phyloP scores from a whole-genome alignment of 2,113 vertebrate species.

The Gallinago undulata region DNA sequence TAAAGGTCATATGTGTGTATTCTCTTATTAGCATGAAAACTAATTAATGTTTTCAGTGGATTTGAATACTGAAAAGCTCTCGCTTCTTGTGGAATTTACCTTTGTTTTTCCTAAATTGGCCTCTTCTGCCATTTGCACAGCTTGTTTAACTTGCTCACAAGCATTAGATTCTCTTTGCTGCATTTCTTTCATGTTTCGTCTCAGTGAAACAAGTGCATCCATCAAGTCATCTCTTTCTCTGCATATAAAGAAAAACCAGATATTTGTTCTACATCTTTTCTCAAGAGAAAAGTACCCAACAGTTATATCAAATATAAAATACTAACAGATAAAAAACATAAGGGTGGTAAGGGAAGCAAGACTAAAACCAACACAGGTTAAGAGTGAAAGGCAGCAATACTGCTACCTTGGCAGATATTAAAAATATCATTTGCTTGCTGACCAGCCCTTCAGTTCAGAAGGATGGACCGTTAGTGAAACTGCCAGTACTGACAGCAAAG shows the following conservation, averaged over 20 bases:
- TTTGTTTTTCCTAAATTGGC: constrained; percentile 87
- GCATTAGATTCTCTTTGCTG: constrained; percentile 85
- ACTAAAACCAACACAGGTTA: not conserved
- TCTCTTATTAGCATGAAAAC: not conserved
- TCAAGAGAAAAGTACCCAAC: not conserved
- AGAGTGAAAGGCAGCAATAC: not conserved
- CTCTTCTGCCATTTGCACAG: constrained; percentile 88
- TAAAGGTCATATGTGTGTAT: not conserved
- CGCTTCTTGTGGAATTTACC: constrained; percentile 54
- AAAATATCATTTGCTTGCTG: not conserved
- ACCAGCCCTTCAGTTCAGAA: not conserved
- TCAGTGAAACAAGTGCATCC: constrained; percentile 76
- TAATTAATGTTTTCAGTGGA: not conserved
- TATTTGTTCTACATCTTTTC: not conserved
- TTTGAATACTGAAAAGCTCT: not conserved
- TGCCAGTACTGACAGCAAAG: not conserved
- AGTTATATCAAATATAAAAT: not conserved
- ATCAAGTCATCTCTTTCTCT: constrained; percentile 93
- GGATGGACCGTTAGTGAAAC: not conserved
- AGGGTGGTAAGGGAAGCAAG: not conserved
- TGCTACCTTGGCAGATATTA: not conserved
- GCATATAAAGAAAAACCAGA: not conserved
- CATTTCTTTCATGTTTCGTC: constrained; percentile 76
- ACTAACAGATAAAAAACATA: not conserved
- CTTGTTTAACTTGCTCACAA: constrained; percentile 88